Evolutionary conservation across 1,140 invertebrate genomes (phyloP).

Genomic region (Lepidurus packardi): DNA sequence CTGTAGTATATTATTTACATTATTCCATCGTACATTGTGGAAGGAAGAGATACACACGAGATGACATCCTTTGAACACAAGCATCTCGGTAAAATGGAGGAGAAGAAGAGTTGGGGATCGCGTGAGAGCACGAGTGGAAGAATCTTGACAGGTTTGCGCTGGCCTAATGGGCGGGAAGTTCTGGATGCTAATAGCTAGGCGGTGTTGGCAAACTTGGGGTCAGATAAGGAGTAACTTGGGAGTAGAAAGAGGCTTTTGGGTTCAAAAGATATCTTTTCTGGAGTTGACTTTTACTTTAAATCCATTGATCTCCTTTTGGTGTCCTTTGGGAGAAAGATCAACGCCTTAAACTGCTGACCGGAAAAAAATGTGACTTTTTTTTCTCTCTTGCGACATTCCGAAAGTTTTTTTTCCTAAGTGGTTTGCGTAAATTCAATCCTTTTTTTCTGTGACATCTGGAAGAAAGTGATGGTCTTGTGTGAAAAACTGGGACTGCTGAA

Average conservation of each 20-base stretch:
- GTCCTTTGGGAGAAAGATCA: neutral
- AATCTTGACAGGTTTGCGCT: constrained; percentile 1
- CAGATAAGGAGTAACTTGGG: neutral
- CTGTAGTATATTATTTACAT: too few relatives aligned
- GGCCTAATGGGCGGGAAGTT: neutral
- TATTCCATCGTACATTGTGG: too few relatives aligned
- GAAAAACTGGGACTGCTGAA: too few relatives aligned
- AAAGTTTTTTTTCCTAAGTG: neutral
- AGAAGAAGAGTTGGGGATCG: neutral
- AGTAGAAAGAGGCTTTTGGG: neutral
- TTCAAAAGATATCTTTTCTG: neutral
- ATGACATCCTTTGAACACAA: neutral
- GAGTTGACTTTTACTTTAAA: too few relatives aligned
- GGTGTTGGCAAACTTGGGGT: constrained; percentile 17
- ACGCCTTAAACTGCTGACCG: neutral
- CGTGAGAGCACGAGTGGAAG: neutral
- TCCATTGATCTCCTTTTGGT: neutral
- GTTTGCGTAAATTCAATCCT: neutral
- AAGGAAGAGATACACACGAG: neutral
- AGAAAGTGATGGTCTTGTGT: too few relatives aligned
- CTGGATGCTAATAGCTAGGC: constrained; percentile 14
- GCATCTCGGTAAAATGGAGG: too few relatives aligned
- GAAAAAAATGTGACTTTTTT: neutral
- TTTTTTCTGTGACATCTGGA: too few relatives aligned
- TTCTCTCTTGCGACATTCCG: neutral